Conservation (phyloP, 2,888 invertebrate genomes). For the Minunthozetes semirufus region DNA sequence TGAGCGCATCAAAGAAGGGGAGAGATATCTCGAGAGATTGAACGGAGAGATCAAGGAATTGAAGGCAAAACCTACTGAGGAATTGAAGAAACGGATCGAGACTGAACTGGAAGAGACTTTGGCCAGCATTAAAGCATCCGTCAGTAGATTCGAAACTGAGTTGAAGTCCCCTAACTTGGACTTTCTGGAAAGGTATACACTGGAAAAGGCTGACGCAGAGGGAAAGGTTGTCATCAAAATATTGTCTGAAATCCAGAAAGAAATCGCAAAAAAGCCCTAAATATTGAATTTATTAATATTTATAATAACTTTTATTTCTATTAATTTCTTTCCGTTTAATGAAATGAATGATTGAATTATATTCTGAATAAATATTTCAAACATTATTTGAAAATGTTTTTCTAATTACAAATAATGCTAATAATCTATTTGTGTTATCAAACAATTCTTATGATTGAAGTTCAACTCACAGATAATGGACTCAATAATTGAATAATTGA, state of each 20-base stretch:
- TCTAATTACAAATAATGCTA: no score
- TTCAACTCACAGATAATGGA: no score
- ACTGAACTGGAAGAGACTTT: neutral
- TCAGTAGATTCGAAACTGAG: neutral
- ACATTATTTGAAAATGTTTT: no score
- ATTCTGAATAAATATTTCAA: no score
- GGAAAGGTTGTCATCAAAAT: neutral
- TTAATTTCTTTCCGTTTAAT: no score
- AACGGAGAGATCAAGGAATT: neutral
- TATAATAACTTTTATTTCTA: no score
- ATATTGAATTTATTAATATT: no score
- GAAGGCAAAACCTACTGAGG: neutral
- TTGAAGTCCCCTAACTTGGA: neutral
- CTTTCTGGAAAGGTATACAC: neutral
- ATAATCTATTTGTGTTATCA: no score
- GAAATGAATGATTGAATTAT: no score
- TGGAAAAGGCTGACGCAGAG: neutral
- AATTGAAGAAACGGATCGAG: neutral
- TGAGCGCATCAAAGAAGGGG: neutral
- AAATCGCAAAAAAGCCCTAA: neutral
- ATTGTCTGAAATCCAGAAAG: neutral
- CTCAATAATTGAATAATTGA: no score
- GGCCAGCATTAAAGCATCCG: neutral
- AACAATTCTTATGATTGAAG: no score
- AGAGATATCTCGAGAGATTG: neutral